phyloP scores from a whole-genome alignment of 2,113 vertebrate species.

The Picathartes gymnocephalus region DNA sequence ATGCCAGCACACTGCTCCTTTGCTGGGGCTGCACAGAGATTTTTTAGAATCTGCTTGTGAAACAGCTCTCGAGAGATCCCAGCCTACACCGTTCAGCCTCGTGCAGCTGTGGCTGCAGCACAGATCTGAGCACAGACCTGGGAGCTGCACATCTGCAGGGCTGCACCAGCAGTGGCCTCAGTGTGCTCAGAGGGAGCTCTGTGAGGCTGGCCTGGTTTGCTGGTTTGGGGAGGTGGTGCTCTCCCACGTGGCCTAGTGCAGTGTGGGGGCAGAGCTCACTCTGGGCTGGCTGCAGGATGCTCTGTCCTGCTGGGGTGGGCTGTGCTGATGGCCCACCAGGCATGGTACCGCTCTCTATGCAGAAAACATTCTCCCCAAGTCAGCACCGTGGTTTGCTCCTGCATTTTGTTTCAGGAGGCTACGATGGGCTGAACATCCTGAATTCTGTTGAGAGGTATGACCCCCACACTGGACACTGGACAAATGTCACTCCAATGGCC shows the following conservation, averaged over 20 bases:
- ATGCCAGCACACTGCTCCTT: neutral
- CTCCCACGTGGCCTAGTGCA: neutral
- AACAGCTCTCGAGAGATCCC: neutral
- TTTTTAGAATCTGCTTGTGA: neutral
- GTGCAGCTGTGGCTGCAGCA: neutral
- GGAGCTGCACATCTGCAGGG: neutral
- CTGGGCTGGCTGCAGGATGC: neutral
- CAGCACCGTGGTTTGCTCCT: neutral
- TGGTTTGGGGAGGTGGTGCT: neutral
- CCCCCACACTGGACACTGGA: slow-evolving; percentile 98
- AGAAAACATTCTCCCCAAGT: neutral
- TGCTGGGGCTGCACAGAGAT: neutral
- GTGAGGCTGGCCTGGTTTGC: neutral
- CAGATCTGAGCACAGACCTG: neutral
- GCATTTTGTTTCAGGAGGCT: slow-evolving; percentile 81
- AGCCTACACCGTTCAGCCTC: neutral
- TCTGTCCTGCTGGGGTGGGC: neutral
- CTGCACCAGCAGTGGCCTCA: neutral
- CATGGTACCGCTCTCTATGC: neutral
- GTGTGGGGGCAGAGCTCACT: neutral
- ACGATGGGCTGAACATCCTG: slow-evolving; percentile 95
- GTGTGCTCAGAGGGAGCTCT: neutral
- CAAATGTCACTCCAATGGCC: slow-evolving; percentile 96
- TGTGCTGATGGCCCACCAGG: neutral
- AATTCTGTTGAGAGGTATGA: slow-evolving; percentile 98